These are phyloP conservation scores for Todus mexicanus DNA, from an alignment of 2,797 vertebrate genomes.

Conservation along the genomic window DNA sequence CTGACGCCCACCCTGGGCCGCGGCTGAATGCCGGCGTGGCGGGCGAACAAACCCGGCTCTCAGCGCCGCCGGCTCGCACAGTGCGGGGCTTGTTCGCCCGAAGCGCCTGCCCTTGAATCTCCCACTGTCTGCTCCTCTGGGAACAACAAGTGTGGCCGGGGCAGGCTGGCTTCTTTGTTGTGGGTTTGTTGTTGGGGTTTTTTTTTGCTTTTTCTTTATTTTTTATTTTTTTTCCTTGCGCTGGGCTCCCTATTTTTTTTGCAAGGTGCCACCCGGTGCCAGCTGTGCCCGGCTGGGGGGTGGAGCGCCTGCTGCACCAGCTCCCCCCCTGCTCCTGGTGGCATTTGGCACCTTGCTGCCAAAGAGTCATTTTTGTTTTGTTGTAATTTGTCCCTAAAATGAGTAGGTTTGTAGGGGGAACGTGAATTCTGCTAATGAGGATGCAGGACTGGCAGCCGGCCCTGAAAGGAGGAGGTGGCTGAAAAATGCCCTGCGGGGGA, in stretches of 20 bases:
- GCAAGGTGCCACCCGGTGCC: conserved; percentile 72
- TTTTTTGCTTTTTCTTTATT: neutral
- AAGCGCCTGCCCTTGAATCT: conserved; percentile 59
- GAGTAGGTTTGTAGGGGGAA: neutral
- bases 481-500: conserved; percentile 42
- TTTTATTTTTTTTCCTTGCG: neutral
- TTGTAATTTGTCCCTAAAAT: neutral
- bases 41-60: conserved; percentile 43
- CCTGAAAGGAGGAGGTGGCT: conserved; percentile 30
- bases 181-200: too few relatives aligned
- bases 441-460: neutral
- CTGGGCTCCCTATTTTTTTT: conserved; percentile 21
- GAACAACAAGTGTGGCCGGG: conserved; percentile 60
- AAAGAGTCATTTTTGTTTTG: neutral
- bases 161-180: conserved; percentile 50
- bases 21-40: neutral
- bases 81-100: conserved; percentile 54
- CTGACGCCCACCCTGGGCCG: neutral
- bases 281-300: neutral
- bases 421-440: neutral
- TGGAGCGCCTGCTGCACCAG: neutral
- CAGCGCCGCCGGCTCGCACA: conserved; percentile 42
- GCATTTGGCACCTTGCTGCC: neutral
- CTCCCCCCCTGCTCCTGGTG: neutral
- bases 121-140: conserved; percentile 52